These are phyloP conservation scores for Calcarius ornatus DNA, from an alignment of 2,113 vertebrate species.

Conservation along the genomic window DNA sequence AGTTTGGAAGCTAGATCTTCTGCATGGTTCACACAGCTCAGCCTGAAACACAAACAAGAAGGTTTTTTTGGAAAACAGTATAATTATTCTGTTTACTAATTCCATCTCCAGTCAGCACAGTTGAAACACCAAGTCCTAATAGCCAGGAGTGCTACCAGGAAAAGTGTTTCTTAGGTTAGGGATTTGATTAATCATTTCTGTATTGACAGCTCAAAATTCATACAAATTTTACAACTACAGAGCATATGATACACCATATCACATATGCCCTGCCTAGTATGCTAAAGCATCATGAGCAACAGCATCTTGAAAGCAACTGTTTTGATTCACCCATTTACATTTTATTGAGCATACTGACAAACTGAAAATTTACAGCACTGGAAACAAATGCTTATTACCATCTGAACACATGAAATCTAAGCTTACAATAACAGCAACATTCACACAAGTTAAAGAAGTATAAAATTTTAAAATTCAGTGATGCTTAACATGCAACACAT, in stretches of 20 bases:
- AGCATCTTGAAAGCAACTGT: not conserved
- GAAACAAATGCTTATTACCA: not conserved
- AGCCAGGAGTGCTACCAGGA: not conserved
- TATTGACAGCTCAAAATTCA: not conserved
- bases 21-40: conserved; percentile 90
- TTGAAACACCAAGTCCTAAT: not conserved
- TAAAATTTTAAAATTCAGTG: not conserved
- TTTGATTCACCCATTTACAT: not conserved
- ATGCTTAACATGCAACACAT: not conserved
- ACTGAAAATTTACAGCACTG: not conserved
- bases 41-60: conserved; percentile 74
- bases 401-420: not conserved
- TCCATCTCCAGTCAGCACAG: not conserved
- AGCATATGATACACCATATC: not conserved
- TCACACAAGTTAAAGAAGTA: not conserved
- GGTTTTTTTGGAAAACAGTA: conserved; percentile 5
- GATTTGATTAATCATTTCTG: not conserved
- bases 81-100: not conserved
- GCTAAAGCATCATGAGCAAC: not conserved
- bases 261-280: not conserved
- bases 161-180: not conserved
- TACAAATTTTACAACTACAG: not conserved
- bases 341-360: not conserved
- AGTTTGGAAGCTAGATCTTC: conserved; percentile 95
- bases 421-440: not conserved